Evolutionary conservation across 1,140 invertebrate genomes (phyloP).

Genomic region (Tribolium madens): DNA sequence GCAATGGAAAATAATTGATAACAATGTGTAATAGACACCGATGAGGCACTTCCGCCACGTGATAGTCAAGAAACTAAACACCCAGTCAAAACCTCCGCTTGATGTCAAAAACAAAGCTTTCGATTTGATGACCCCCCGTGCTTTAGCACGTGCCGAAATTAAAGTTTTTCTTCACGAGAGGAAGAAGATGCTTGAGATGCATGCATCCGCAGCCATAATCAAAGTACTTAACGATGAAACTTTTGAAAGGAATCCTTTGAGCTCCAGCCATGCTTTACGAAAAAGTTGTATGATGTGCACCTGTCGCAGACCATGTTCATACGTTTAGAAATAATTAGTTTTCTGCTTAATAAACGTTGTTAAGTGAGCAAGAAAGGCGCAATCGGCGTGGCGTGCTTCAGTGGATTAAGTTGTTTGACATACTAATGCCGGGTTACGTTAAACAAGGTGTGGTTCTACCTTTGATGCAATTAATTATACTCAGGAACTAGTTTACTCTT

Average conservation of each 20-base stretch:
- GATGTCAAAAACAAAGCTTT: constrained; percentile 2
- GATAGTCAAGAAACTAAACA: background rate
- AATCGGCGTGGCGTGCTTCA: constrained; percentile 42
- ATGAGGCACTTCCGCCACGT: background rate
- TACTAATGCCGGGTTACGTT: constrained; percentile 52
- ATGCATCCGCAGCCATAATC: constrained; percentile 38
- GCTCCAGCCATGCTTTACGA: constrained; percentile 4
- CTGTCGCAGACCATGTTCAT: constrained; percentile 23
- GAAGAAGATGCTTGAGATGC: constrained; percentile 29
- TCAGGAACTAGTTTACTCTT: constrained; percentile 50
- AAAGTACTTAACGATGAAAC: constrained; percentile 9
- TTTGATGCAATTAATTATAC: constrained; percentile 54
- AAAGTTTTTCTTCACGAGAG: background rate
- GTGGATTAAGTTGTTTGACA: constrained; percentile 55
- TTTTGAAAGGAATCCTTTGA: constrained; percentile 25
- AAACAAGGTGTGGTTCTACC: constrained; percentile 51
- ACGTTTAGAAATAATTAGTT: constrained; percentile 48
- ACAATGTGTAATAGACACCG: background rate
- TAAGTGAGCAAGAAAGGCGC: constrained; percentile 47
- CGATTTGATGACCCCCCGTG: background rate
- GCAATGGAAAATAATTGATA: too few species aligned
- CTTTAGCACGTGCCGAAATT: constrained; percentile 3
- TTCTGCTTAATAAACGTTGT: constrained; percentile 46
- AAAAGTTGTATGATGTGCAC: background rate
- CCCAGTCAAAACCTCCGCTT: background rate